These are phyloP conservation scores for Grammomys surdaster DNA, from an alignment of 2,113 vertebrate species.

Conservation along the genomic window DNA sequence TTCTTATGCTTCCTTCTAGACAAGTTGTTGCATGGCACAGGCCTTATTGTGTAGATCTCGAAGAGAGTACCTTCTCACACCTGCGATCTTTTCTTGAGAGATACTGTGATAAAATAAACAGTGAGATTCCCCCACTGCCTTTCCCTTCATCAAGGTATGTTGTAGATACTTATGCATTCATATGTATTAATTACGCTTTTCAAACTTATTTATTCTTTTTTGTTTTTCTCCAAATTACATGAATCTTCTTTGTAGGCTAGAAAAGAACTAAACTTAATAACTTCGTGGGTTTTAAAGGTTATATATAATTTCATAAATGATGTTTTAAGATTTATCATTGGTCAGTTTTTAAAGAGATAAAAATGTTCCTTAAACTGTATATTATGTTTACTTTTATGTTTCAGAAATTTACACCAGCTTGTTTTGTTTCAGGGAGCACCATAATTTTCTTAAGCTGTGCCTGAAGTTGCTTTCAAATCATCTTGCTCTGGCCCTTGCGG, in stretches of 20 bases:
- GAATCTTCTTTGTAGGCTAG: slow-evolving; percentile 18
- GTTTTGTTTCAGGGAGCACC: slow-evolving; percentile 93
- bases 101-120: slow-evolving; percentile 97
- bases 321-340: slow-evolving; percentile 44
- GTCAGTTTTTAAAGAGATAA: slow-evolving; percentile 51
- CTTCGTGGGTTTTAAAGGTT: slow-evolving; percentile 46
- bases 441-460: slow-evolving; percentile 96
- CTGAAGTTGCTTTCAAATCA: slow-evolving; percentile 98
- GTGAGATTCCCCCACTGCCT: slow-evolving; percentile 94
- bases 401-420: background rate
- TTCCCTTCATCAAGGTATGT: slow-evolving; percentile 96
- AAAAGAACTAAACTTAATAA: slow-evolving; percentile 64
- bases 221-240: slow-evolving; percentile 30
- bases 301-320: slow-evolving; percentile 40
- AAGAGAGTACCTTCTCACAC: slow-evolving; percentile 98
- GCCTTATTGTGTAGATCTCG: slow-evolving; percentile 98
- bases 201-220: slow-evolving; percentile 51
- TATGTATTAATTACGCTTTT: slow-evolving; percentile 49
- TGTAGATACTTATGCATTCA: background rate
- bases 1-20: slow-evolving; percentile 67
- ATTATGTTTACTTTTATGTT: background rate
- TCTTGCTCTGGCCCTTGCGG: slow-evolving; percentile 96
- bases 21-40: slow-evolving; percentile 99
- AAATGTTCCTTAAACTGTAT: background rate
- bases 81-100: slow-evolving; percentile 96